phyloP scores from a whole-genome alignment of 64 coral and sea anemone genomes.

The Acropora yongei region DNA sequence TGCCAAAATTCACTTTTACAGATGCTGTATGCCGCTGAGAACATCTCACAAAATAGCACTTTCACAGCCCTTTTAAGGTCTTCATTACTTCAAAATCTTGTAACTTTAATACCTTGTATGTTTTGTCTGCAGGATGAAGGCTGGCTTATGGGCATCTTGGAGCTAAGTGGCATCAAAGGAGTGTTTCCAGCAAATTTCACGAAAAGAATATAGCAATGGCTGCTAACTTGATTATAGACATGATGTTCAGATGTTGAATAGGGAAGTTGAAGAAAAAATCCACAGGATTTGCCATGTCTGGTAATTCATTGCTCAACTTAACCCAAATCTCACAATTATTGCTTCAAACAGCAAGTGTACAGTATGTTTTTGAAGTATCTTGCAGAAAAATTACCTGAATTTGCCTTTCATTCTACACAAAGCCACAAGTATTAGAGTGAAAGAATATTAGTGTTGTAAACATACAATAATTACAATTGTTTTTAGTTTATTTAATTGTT shows the following conservation, averaged over 20 bases:
- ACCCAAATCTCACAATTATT: too few species aligned
- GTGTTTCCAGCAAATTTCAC: constrained; percentile 99
- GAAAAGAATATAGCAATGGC: constrained; percentile 29
- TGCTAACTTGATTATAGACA: background rate
- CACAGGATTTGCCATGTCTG: too few species aligned
- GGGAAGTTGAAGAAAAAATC: too few species aligned
- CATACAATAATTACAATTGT: background rate
- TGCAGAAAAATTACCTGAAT: background rate
- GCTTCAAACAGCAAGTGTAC: too few species aligned
- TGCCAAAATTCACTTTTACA: too few species aligned
- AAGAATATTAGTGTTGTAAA: background rate
- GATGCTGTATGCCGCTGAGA: too few species aligned
- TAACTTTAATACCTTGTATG: background rate
- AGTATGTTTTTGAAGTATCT: background rate
- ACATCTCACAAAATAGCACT: too few species aligned
- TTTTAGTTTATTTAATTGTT: background rate
- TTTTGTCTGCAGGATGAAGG: constrained; percentile 87
- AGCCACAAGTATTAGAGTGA: background rate
- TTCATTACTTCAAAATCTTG: too few species aligned
- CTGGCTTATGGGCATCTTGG: constrained; percentile 88
- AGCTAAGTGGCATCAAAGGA: constrained; percentile 81
- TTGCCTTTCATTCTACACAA: background rate
- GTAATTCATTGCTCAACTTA: too few species aligned
- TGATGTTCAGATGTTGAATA: too few species aligned
- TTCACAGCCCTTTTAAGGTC: too few species aligned